These are phyloP conservation scores for Tachysurus fulvidraco DNA, from an alignment of 2,113 vertebrate genomes.

Conservation along the genomic window DNA sequence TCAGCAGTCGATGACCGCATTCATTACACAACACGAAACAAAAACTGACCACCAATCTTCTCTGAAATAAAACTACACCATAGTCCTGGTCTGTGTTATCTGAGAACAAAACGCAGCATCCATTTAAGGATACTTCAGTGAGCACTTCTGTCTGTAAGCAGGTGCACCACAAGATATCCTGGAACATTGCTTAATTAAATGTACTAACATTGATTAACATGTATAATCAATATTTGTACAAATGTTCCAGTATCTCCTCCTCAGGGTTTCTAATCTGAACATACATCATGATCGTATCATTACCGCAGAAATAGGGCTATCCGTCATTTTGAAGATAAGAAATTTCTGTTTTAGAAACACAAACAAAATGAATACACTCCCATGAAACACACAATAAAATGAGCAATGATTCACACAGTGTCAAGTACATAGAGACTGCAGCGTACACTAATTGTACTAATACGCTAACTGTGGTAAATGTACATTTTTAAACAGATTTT, in stretches of 20 bases:
- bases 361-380: background rate
- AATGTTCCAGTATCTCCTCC: background rate
- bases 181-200: background rate
- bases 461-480: background rate
- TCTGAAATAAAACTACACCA: background rate
- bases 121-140: background rate
- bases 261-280: slow-evolving; percentile 2
- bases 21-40: background rate
- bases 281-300: background rate
- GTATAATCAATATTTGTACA: slow-evolving; percentile 17
- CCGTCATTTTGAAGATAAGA: background rate
- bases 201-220: background rate
- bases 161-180: background rate
- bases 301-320: background rate
- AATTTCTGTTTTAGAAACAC: background rate
- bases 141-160: background rate
- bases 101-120: background rate
- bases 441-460: background rate
- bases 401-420: background rate
- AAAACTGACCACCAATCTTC: background rate
- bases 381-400: background rate
- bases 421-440: background rate
- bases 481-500: background rate
- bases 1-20: background rate
- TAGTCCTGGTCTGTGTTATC: background rate